Evolutionary conservation across 2,797 vertebrate genomes (phyloP), one percentile per base, ranked within the genome.

Genomic region (Masticophis lateralis): DNA sequence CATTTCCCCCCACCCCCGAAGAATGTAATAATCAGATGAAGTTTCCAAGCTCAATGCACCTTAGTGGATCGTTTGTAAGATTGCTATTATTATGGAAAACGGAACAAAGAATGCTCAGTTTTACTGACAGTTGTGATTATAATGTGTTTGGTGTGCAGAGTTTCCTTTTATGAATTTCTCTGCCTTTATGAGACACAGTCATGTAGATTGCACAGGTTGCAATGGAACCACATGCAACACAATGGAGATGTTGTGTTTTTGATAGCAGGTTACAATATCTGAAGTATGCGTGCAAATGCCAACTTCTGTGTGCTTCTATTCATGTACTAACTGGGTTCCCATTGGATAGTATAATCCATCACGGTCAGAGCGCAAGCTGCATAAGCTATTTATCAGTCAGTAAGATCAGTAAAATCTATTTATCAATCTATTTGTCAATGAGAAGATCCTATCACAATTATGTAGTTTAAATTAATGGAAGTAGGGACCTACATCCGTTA

Each of bases 101-200:
- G 43, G 92, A 95, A 94, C 83, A 95, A 93, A 56, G 91, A 91
- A 92, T 90, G 69, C 86, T 93, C 91, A 37, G 63, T 93, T 95
- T 94, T 93, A 88, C 89, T 94, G 91, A 89, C 92, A 95, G 88
- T 92, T 92, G 91, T 93, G 94, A 93, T 95, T 93, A 94, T 95
- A 92, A 94, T 89, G 43, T 92, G 88, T 94, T 57, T 63, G 87
- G 91, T 88, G 79, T 18, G 53, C n/a, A 92, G 79, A 91, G 93
- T 55, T 95, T 87, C 90, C 12, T 51, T 94, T 87, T 93, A 83
- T 94, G 89, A 91, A 92, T 95, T 93, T 94, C 86, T 93, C 32
- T 57, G 91, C 66, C 63, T 89, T 92, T 16, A 11, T 0, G 51
- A 89, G 43, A 10, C 43, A 79, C 20, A 93, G 56, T 53, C 88